A percentile compares a stretch with the other conserved stretches of the same genome.
Conservation (phyloP, 2,113 vertebrate genomes). For the Cettia cetti region DNA sequence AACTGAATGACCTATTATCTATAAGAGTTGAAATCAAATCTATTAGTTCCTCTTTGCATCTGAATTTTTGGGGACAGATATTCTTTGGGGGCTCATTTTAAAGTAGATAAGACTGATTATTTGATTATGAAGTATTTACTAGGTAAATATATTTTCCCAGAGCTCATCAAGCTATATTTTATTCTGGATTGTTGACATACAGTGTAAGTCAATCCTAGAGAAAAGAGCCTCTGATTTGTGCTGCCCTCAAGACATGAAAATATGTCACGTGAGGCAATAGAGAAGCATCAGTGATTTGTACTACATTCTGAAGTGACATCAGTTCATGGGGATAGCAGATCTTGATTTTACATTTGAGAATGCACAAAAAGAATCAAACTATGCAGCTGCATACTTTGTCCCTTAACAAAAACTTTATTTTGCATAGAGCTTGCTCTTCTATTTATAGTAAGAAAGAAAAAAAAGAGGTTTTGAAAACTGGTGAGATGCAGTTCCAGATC, state of each 20-base stretch:
- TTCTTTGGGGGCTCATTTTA: not conserved
- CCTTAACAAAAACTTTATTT: not conserved
- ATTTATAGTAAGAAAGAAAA: not conserved
- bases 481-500: not conserved
- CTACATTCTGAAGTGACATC: not conserved
- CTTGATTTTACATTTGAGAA: not conserved
- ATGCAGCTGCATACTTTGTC: not conserved
- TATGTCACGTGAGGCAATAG: not conserved
- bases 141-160: not conserved
- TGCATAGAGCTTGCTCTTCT: not conserved
- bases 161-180: not conserved
- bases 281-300: not conserved
- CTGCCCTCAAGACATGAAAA: not conserved
- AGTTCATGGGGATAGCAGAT: not conserved
- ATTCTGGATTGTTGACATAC: not conserved
- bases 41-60: not conserved
- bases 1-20: not conserved
- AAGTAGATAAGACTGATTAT: not conserved
- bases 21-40: not conserved
- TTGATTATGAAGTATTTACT: not conserved
- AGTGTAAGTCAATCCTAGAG: not conserved
- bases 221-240: not conserved
- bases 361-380: not conserved
- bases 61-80: not conserved
- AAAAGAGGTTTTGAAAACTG: not conserved